Evolutionary conservation across 2,797 vertebrate genomes (phyloP).

Genomic region (Sebastes trivittatus): DNA sequence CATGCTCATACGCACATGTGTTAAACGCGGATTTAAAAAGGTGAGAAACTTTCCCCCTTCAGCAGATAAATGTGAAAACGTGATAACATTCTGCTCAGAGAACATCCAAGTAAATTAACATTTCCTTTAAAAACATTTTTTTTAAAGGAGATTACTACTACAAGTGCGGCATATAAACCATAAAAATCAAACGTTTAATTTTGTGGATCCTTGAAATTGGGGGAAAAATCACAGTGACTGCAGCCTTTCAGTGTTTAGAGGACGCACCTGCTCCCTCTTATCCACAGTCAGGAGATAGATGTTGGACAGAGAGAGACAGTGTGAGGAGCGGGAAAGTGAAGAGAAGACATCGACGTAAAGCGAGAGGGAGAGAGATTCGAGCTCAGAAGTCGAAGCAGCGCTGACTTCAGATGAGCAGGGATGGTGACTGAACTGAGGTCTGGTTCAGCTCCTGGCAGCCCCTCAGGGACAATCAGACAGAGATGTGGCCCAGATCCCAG

Average conservation of each 20-base stretch:
- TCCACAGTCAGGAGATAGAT: background rate
- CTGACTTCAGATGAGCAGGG: constrained; percentile 45
- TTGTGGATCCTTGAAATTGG: background rate
- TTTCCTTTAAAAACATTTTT: background rate
- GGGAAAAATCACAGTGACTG: background rate
- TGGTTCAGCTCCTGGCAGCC: constrained; percentile 54
- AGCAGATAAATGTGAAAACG: background rate
- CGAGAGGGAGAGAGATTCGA: background rate
- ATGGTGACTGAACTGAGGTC: constrained; percentile 53
- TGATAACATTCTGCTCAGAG: background rate
- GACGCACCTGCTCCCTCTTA: constrained; percentile 44
- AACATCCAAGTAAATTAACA: background rate
- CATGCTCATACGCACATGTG: background rate
- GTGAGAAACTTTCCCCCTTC: background rate
- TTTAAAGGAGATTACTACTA: background rate
- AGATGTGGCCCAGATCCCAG: constrained; percentile 57
- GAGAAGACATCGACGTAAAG: background rate
- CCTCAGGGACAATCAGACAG: constrained; percentile 45
- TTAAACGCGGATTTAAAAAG: background rate
- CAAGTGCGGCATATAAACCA: background rate
- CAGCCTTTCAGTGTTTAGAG: constrained; percentile 2
- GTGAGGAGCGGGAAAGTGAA: constrained; percentile 10
- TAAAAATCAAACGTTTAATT: background rate
- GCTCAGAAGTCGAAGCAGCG: background rate
- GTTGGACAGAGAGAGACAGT: constrained; percentile 15